phyloP scores from a whole-genome alignment of 2,888 invertebrate species.

The Sturmia bella region DNA sequence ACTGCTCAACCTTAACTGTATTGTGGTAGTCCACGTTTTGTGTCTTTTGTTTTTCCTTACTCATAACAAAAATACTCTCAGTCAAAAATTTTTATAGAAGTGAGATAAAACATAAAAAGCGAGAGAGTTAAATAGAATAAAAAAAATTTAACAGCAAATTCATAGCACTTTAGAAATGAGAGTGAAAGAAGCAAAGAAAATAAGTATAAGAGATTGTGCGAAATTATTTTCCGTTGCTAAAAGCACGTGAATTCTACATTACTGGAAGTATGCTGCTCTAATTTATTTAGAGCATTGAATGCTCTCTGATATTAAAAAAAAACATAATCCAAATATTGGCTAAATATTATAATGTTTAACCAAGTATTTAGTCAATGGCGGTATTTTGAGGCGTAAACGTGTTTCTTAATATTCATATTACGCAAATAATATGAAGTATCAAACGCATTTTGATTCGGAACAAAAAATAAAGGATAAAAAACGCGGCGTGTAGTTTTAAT shows the following conservation, averaged over 20 bases:
- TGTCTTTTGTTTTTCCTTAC: slow-evolving; percentile 9
- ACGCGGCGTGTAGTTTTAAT: slow-evolving; percentile 54
- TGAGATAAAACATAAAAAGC: not conserved
- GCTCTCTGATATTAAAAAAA: not conserved
- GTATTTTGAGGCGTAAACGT: slow-evolving; percentile 69
- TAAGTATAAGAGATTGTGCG: slow-evolving; percentile 45
- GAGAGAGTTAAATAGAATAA: not conserved
- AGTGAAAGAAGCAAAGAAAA: slow-evolving; percentile 1
- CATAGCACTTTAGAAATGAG: not conserved
- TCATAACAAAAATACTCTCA: not conserved
- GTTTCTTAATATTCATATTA: slow-evolving; percentile 19
- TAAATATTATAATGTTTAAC: slow-evolving; percentile 28
- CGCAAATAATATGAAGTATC: not conserved
- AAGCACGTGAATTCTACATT: slow-evolving; percentile 54
- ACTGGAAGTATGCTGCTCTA: slow-evolving; percentile 47
- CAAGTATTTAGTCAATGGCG: slow-evolving; percentile 64
- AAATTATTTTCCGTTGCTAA: not conserved
- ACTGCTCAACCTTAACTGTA: slow-evolving; percentile 55
- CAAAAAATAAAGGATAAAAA: not conserved
- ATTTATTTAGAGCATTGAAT: slow-evolving; percentile 36
- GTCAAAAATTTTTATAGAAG: not conserved
- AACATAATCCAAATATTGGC: slow-evolving; percentile 15
- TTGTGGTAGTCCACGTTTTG: slow-evolving; percentile 68
- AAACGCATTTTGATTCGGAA: slow-evolving; percentile 16
- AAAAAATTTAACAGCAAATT: not conserved